Conservation (phyloP, 2,113 vertebrate genomes). For the Gambusia holbrooki region DNA sequence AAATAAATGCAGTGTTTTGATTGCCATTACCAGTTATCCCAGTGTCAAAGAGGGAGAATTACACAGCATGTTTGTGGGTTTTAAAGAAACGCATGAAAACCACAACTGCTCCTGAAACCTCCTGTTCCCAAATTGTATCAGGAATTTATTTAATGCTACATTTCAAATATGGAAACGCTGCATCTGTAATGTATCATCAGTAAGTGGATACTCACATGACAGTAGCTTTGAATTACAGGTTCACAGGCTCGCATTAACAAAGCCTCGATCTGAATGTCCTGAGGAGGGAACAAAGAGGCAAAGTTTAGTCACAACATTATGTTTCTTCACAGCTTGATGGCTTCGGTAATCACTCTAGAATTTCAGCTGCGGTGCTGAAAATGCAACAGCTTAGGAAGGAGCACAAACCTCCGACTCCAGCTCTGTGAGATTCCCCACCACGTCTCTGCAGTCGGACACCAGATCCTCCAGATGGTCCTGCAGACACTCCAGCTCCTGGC, state of each 20-base stretch:
- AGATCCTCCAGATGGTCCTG: slow-evolving; percentile 97
- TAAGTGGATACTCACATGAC: slow-evolving; percentile 49
- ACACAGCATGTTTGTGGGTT: neutral
- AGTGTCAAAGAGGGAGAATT: neutral
- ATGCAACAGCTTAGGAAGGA: neutral
- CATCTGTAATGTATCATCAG: no score
- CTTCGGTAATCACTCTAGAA: neutral
- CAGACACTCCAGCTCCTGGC: slow-evolving; percentile 94
- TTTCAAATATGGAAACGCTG: neutral
- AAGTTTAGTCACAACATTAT: neutral
- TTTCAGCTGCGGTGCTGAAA: neutral
- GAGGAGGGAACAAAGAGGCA: neutral
- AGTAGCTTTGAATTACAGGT: slow-evolving; percentile 73
- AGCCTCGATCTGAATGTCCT: slow-evolving; percentile 98
- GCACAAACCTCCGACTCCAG: slow-evolving; percentile 91
- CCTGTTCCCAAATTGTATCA: neutral
- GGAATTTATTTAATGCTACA: neutral
- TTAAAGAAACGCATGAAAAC: neutral
- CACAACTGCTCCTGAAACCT: neutral
- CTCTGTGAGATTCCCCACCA: slow-evolving; percentile 95
- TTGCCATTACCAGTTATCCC: no score
- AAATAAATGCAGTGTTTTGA: no score
- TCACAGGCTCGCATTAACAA: slow-evolving; percentile 96
- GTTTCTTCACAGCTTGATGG: neutral
- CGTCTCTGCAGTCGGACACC: slow-evolving; percentile 87